These are phyloP conservation scores for Drosophila jambulina DNA, from an alignment of 1,140 invertebrate genomes.

Conservation along the genomic window DNA sequence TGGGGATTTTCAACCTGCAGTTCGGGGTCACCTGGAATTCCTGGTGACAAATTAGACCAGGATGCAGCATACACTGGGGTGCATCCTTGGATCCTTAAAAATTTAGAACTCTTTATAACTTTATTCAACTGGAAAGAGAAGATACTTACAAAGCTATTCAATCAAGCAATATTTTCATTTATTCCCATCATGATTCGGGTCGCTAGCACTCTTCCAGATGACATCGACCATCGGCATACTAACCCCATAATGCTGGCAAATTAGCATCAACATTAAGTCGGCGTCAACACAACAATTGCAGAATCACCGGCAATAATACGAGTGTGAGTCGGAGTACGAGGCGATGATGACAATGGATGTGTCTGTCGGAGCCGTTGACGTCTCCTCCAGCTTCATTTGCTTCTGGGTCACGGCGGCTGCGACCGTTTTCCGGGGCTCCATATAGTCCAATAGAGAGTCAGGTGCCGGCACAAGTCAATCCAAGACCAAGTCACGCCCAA, in stretches of 20 bases:
- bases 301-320: slow-evolving; percentile 10
- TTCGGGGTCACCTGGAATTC: slow-evolving; percentile 13
- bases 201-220: background rate
- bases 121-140: background rate
- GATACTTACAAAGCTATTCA: background rate
- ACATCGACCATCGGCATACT: slow-evolving; percentile 32
- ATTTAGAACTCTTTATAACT: background rate
- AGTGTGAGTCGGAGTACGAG: slow-evolving; percentile 4
- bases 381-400: slow-evolving; percentile 29
- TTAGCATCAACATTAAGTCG: slow-evolving; percentile 54
- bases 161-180: background rate
- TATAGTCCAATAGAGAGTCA: slow-evolving; percentile 2
- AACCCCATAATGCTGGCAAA: slow-evolving; percentile 56
- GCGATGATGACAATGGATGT: slow-evolving; percentile 39
- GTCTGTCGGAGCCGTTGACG: background rate
- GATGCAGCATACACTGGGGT: background rate
- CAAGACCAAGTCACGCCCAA: slow-evolving; percentile 35
- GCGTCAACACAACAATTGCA: slow-evolving; percentile 12
- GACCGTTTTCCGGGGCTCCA: background rate
- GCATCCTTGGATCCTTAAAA: background rate
- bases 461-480: slow-evolving; percentile 23
- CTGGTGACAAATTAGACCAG: slow-evolving; percentile 6
- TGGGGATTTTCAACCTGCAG: background rate
- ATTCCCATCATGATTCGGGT: slow-evolving; percentile 14
- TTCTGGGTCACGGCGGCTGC: slow-evolving; percentile 44